Base-by-base conservation (phyloP, 2,888 invertebrate genomes). In the Seladonia tumulorum region DNA sequence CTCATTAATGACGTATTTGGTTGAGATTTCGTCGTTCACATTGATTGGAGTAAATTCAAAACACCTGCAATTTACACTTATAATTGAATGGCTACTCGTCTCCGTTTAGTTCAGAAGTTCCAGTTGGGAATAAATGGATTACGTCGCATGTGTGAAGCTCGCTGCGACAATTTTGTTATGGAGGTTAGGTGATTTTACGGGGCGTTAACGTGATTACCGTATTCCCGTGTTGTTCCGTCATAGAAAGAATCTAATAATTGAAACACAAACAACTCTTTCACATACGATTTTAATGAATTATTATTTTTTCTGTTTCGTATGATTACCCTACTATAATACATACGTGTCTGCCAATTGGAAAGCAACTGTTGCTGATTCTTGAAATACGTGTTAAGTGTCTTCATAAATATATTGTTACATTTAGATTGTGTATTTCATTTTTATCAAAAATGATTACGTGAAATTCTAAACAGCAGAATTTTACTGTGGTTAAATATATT, bases 51-150 rank as follows among this genome's bases (percentile, higher is more conserved):
- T n/a, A 42, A 12, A 12, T 68, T 42, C 70, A n/a, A 18, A 16
- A 45, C 45, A 10, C 22, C 35, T 68, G 10, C 39, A 70, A 25
- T 53, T 57, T 66, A 79, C 57, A 4, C 35, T 63, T 25, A 72
- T 79, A 83, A 68, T 42, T 77, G 77, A 77, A 68, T 84, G 60
- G 57, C 63, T 76, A 47, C 71, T 72, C 66, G 79, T 47, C 57
- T 49, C 49, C 71, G 79, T 63, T 76, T 72, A 79, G 63, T 85
- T 85, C 35, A 73, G 85, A 47, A 85, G 57, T 79, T 85, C 29
- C 66, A 53, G 22, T 18, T 5, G 42, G 57, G 66, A 85, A 76
- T 85, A 85, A 85, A 85, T 60, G 63, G 66, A 79, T 85, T 85
- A 85, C 7, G 72, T 45, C 63, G 66, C 39, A 70, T 47, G 74